phyloP scores from a whole-genome alignment of 2,113 vertebrate genomes.

The Aix galericulata region DNA sequence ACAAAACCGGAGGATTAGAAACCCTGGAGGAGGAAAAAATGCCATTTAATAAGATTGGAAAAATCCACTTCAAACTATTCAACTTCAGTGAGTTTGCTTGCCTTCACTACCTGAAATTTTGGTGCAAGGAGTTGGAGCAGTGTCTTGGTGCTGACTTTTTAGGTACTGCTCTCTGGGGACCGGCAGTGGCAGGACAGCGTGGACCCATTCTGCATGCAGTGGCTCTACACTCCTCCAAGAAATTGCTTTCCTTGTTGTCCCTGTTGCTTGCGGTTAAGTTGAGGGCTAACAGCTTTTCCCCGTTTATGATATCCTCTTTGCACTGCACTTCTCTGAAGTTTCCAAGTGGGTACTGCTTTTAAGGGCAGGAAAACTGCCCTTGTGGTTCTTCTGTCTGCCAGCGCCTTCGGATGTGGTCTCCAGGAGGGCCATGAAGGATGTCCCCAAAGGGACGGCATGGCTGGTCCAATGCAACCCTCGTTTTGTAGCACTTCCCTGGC shows the following conservation, averaged over 20 bases:
- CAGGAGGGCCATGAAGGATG: not conserved
- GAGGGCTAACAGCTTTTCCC: not conserved
- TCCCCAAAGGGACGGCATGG: not conserved
- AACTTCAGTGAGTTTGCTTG: not conserved
- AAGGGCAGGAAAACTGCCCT: not conserved
- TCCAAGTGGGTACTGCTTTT: not conserved
- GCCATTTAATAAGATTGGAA: not conserved
- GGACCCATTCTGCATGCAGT: rapidly evolving
- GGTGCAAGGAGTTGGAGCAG: not conserved
- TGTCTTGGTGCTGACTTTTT: not conserved
- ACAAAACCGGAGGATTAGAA: not conserved
- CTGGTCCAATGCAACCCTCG: not conserved
- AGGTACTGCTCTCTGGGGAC: rapidly evolving
- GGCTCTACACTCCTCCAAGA: too few species aligned
- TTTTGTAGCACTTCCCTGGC: not conserved
- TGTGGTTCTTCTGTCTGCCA: not conserved
- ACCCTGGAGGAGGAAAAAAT: rapidly evolving
- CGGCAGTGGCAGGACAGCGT: not conserved
- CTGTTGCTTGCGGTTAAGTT: not conserved
- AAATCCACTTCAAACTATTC: not conserved
- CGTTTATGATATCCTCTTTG: not conserved
- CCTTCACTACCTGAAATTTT: not conserved
- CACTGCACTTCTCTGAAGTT: not conserved
- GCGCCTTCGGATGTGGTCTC: not conserved
- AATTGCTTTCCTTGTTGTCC: not conserved